Evolutionary conservation across 2,113 vertebrate species (phyloP).

Genomic region (Elgaria multicarinata): DNA sequence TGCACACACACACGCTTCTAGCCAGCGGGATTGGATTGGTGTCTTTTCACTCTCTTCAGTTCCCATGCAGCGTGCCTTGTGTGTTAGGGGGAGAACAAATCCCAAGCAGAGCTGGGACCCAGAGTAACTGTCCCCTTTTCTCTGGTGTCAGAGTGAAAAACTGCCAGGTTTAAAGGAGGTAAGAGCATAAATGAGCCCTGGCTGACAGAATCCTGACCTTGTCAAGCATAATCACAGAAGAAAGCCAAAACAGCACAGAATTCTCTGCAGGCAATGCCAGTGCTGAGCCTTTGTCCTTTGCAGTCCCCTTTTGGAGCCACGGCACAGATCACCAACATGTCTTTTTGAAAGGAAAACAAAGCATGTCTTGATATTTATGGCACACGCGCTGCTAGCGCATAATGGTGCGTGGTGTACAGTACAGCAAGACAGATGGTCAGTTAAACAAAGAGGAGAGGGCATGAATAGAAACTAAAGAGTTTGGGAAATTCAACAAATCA

Average conservation of each 20-base stretch:
- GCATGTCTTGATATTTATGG: conserved; percentile 54
- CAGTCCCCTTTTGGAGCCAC: neutral
- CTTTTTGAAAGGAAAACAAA: conserved; percentile 60
- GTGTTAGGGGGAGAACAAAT: conserved; percentile 7
- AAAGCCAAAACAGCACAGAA: neutral
- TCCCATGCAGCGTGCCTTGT: conserved; percentile 3
- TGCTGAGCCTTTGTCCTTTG: neutral
- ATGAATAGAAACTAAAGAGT: conserved; percentile 53
- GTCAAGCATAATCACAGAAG: neutral
- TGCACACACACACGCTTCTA: conserved; percentile 14
- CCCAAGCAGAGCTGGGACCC: conserved; percentile 1
- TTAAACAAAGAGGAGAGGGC: conserved; percentile 62
- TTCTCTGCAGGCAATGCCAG: fast-evolving
- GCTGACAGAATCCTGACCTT: neutral
- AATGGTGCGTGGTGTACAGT: neutral
- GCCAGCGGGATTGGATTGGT: neutral
- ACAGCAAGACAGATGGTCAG: conserved; percentile 65
- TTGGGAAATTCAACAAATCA: conserved; percentile 37
- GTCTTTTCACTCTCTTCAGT: fast-evolving
- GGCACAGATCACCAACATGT: neutral
- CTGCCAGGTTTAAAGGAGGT: neutral
- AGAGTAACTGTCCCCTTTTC: neutral
- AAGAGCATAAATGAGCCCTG: neutral
- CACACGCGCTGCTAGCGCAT: conserved; percentile 29
- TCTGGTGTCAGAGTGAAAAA: neutral